Conservation (phyloP, 2,888 invertebrate genomes). For the Rotaria macrura region DNA sequence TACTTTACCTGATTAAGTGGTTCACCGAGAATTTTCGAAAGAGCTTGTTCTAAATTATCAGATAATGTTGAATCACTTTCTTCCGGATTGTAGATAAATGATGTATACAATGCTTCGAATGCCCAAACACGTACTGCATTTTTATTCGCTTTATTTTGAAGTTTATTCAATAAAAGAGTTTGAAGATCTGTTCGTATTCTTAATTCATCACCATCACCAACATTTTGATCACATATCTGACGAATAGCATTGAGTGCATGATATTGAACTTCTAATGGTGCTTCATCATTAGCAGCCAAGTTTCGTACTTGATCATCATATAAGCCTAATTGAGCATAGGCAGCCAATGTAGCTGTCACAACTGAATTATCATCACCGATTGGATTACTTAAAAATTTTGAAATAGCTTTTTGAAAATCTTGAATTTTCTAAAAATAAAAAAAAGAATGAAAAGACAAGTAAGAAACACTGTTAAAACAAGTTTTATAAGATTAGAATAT, state of each 20-base stretch:
- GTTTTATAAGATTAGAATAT: too few species aligned
- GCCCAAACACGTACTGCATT: not conserved
- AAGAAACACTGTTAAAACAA: not conserved
- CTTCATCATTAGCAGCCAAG: not conserved
- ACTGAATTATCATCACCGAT: not conserved
- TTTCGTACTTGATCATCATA: not conserved
- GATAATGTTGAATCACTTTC: not conserved
- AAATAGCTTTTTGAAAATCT: not conserved
- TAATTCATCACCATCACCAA: not conserved
- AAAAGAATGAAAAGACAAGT: not conserved
- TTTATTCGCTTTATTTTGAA: constrained; percentile 1
- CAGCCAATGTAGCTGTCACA: not conserved
- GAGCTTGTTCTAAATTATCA: not conserved
- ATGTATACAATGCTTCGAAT: constrained; percentile 1
- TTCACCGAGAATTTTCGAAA: not conserved
- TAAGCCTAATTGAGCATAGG: not conserved
- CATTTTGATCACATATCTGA: not conserved
- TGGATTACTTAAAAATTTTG: not conserved
- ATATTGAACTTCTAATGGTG: constrained; percentile 9
- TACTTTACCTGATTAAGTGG: constrained; percentile 7
- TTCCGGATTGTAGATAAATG: constrained; percentile 2
- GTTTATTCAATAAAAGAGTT: not conserved
- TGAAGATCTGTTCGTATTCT: not conserved
- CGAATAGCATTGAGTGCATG: not conserved
- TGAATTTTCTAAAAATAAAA: not conserved